Percentiles rank a stretch among this genome's conserved stretches.
phyloP scores from a whole-genome alignment of 2,888 invertebrate genomes.

The Pseudococcus viburni region DNA sequence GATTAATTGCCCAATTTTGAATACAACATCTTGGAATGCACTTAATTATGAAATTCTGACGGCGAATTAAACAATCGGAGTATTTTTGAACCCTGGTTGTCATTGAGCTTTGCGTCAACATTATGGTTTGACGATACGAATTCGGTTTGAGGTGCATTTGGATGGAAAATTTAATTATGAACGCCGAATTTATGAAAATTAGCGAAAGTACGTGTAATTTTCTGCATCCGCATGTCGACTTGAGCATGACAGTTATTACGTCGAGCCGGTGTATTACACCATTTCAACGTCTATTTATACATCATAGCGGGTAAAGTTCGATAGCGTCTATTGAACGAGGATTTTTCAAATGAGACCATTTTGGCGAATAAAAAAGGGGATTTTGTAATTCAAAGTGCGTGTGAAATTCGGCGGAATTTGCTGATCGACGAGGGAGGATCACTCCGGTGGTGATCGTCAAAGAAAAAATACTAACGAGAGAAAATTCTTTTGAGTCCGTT shows the following conservation, averaged over 20 bases:
- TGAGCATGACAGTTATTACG: not conserved
- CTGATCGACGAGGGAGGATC: not conserved
- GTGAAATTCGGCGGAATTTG: not conserved
- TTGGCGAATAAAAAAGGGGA: constrained; percentile 4
- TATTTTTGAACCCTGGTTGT: not conserved
- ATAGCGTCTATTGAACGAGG: not conserved
- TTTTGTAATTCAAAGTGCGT: not conserved
- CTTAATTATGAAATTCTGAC: not conserved
- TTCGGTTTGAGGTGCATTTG: not conserved
- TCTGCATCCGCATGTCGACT: not conserved
- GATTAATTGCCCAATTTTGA: not conserved
- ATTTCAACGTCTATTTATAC: not conserved
- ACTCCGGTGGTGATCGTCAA: not conserved
- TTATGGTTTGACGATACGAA: not conserved
- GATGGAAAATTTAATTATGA: not conserved
- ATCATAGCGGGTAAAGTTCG: not conserved
- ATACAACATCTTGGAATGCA: not conserved
- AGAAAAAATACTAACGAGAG: constrained; percentile 42
- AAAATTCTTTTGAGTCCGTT: constrained; percentile 34
- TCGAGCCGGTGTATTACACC: not conserved
- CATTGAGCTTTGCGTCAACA: not conserved
- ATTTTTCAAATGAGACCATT: not conserved
- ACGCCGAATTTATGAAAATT: constrained; percentile 19
- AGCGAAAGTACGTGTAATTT: constrained; percentile 3
- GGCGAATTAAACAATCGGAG: not conserved